Evolutionary conservation across 1,140 invertebrate genomes (phyloP).

Genomic region (Anagrus nilaparvatae): DNA sequence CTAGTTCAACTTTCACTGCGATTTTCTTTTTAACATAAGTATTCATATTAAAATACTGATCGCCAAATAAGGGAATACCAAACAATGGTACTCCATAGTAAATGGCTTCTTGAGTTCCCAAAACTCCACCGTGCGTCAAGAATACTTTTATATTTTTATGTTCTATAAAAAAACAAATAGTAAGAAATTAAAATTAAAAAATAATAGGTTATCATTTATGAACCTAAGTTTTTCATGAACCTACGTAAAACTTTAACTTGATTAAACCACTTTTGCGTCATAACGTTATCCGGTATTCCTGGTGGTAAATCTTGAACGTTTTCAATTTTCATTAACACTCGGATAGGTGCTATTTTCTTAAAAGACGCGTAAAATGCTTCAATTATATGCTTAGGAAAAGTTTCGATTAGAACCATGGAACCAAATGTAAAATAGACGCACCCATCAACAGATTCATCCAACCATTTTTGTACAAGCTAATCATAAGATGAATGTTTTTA

Average conservation of each 20-base stretch:
- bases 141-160: slow-evolving; percentile 59
- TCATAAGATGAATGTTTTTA: too few relatives aligned
- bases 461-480: slow-evolving; percentile 47
- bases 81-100: slow-evolving; percentile 60
- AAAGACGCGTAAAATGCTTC: background rate
- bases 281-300: background rate
- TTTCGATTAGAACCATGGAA: slow-evolving; percentile 48
- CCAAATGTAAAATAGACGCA: slow-evolving; percentile 62
- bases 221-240: background rate
- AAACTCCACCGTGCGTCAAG: slow-evolving; percentile 59
- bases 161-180: slow-evolving; percentile 34
- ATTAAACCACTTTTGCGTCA: slow-evolving; percentile 46
- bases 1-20: slow-evolving; percentile 27
- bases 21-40: slow-evolving; percentile 17
- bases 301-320: background rate
- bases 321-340: background rate
- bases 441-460: slow-evolving; percentile 53
- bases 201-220: slow-evolving; percentile 24
- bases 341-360: background rate
- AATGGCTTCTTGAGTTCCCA: slow-evolving; percentile 59
- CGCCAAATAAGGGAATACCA: slow-evolving; percentile 56
- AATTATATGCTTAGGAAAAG: slow-evolving; percentile 40
- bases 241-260: slow-evolving; percentile 18
- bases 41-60: slow-evolving; percentile 50
- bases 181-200: background rate